Percentiles rank a stretch among this genome's conserved stretches.
Conservation (phyloP, 2,113 vertebrate genomes). For the Leuciscus idus region DNA sequence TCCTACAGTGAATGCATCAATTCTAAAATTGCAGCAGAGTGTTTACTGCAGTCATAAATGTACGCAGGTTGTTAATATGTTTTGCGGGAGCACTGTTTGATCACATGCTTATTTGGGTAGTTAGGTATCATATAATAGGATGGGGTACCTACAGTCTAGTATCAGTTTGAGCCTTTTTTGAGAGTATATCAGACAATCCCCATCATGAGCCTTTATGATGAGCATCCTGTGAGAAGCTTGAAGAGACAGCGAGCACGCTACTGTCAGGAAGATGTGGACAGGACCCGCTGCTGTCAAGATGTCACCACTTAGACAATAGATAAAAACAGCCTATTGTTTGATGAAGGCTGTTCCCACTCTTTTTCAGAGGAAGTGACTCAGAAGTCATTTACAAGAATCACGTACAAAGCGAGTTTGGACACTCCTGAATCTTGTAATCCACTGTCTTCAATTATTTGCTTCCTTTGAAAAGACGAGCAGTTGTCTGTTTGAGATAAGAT, state of each 20-base stretch:
- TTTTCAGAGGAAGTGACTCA: slow-evolving; percentile 52
- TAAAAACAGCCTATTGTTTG: slow-evolving; percentile 49
- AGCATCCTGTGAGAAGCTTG: slow-evolving; percentile 9
- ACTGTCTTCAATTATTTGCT: slow-evolving; percentile 28
- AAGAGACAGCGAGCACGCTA: slow-evolving; percentile 39
- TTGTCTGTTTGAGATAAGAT: slow-evolving; percentile 55
- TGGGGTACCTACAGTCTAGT: neutral
- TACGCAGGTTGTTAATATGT: neutral
- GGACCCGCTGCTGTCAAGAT: slow-evolving; percentile 47
- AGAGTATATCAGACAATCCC: neutral
- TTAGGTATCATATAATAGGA: neutral
- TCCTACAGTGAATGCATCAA: neutral
- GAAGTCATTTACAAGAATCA: slow-evolving; percentile 37
- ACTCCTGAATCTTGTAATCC: slow-evolving; percentile 25
- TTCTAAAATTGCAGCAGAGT: neutral
- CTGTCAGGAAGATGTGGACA: slow-evolving; percentile 44
- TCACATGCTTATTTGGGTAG: neutral
- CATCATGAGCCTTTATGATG: neutral
- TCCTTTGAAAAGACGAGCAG: slow-evolving; percentile 25
- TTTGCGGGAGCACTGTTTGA: neutral
- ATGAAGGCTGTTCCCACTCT: slow-evolving; percentile 39
- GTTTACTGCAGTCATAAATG: neutral
- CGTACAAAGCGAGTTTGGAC: slow-evolving; percentile 6
- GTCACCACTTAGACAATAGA: slow-evolving; percentile 42
- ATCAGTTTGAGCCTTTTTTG: slow-evolving; percentile 5